Base-by-base conservation (phyloP, 2,797 vertebrate species). In the Furcifer pardalis region DNA sequence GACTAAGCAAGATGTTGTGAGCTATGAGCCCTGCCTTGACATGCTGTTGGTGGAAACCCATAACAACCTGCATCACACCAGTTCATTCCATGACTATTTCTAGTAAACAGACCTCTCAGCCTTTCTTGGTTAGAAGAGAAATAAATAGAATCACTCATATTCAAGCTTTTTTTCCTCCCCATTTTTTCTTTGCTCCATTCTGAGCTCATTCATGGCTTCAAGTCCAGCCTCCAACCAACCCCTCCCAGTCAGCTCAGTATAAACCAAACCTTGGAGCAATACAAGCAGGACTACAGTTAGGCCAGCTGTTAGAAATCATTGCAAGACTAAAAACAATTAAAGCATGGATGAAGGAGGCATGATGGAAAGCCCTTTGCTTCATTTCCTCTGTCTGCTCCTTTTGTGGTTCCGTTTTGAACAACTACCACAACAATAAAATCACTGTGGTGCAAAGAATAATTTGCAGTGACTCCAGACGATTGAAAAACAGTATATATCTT, bases 221-320 rank as follows among this genome's bases (percentile, higher is more conserved):
- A 94, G 88, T 84, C 80, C 81, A 86, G 86, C 76, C 83, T 87
- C 73, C 56, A 35, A 5, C 73, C 56, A 35, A 5, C 21, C 65
- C 79, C 32, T 81, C 78, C 84, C 46, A 30, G 44, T 68, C 49
- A 4, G 89, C 91, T 87, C 81, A 9, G 83, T 1, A 13, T 2
- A 37, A 80, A 44, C 84, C 0, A 19, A 49, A 87, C 85, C 89
- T 27, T 78, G 83, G 46, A 92, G 90, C 91, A 93, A 92, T 86
- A 88, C 0, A 40, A 93, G 85, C 75, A 0, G 87, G 92, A 87
- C 63, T 87, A 93, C 90, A 81, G 75, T 85, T 10, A 72, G 85
- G 87, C 92, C 95, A 95, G 95, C 94, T 95, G 94, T 85, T 86
- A 77, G 90, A 88, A 90, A 93, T 88, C 91, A 86, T 91, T 87